These are phyloP conservation scores for Molossus molossus DNA, from an alignment of 2,797 vertebrate genomes.

Conservation along the genomic window DNA sequence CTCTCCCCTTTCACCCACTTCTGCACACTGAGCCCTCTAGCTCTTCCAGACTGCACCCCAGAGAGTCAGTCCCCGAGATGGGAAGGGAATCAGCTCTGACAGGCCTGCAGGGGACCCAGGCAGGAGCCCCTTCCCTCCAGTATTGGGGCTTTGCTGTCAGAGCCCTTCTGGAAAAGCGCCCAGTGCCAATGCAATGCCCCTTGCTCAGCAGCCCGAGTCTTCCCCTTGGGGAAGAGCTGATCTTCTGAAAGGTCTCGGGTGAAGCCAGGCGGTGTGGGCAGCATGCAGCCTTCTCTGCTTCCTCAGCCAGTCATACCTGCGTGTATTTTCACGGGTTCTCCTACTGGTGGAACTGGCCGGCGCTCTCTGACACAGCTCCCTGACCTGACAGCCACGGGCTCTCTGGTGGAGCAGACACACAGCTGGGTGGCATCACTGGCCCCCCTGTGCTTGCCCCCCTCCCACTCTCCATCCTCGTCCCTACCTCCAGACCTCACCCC, in stretches of 20 bases:
- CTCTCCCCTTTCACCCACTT: rapidly evolving
- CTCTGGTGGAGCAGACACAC: not conserved
- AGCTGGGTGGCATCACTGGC: not conserved
- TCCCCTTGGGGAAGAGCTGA: too few relatives aligned
- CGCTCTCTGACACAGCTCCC: not conserved
- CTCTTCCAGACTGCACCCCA: not conserved
- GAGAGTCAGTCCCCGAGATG: not conserved
- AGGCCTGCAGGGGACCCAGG: too few relatives aligned
- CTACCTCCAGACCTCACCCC: not conserved
- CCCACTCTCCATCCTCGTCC: rapidly evolving
- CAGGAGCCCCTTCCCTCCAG: not conserved
- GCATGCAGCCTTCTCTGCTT: not conserved
- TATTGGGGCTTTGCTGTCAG: not conserved
- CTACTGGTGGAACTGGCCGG: not conserved
- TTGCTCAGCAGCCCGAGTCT: not conserved
- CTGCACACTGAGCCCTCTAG: not conserved
- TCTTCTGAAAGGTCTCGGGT: not conserved
- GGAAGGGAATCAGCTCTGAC: not conserved
- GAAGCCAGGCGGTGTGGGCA: not conserved
- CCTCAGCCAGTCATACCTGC: rapidly evolving
- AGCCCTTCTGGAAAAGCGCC: not conserved
- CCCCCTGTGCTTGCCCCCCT: not conserved
- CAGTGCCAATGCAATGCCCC: not conserved
- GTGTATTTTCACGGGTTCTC: not conserved
- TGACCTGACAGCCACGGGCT: conserved; percentile 18